Evolutionary conservation across 2,113 vertebrate genomes (phyloP), one percentile per base, ranked within the genome.

Genomic region (Myocastor coypus): DNA sequence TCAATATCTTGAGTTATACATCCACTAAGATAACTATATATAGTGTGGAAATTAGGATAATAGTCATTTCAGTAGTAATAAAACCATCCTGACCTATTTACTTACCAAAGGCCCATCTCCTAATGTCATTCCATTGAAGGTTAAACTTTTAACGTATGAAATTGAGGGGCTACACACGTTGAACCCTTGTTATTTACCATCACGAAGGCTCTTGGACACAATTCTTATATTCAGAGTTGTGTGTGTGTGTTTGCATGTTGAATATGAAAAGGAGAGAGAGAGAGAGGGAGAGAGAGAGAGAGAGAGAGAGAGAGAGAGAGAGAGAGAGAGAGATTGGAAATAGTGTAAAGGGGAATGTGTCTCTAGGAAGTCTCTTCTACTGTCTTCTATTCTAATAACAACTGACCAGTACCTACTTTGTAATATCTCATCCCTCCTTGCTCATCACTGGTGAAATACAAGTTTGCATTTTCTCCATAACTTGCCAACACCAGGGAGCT

Each of bases 1-100:
- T 81, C 46, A 89, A 94, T 92, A 96, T 75, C 77, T 87, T 90
- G 83, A 84, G 55, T 92, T 94, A 46, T 63, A n/a, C 9, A 83
- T 55, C 75, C 87, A 82, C n/a, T 20, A 63, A 63, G 52, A 24
- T 90, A 86, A 92, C 83, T 42, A 92, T 34, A 94, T 42, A 40
- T 42, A 82, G 71, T 1, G 4, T 52, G 37, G 63, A 88, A 92
- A 91, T 95, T 52, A 82, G 66, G 83, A 64, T 77, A 82, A 85
- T 34, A 59, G 80, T 77, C 71, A 85, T 66, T 82, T 32, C 52
- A 81, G 66, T 46, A 89, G 59, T 52, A 94, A 81, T 83, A 46
- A 30, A 91, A 88, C 3, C 10, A 6, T 12, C 69, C 2, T 55
- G 17, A 80, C 17, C 77, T 80, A 80, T 22, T 80, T 77, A 28